Conservation (phyloP, 2,797 vertebrate genomes). For the Diceros bicornis region DNA sequence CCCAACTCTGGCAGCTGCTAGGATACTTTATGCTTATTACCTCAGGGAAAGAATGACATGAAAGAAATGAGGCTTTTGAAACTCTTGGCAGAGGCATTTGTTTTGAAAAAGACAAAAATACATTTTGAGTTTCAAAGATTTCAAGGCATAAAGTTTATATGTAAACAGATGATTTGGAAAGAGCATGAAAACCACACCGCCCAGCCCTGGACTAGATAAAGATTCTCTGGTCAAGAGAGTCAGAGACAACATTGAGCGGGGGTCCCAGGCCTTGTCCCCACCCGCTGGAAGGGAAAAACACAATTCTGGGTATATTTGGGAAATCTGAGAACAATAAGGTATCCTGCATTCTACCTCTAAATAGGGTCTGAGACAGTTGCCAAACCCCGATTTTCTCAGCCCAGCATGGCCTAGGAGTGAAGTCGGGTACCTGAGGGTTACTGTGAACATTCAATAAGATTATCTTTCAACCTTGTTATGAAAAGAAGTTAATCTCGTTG, state of each 20-base stretch:
- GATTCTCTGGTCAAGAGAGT: neutral
- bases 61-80: conserved; percentile 47
- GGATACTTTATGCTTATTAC: conserved; percentile 13
- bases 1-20: neutral
- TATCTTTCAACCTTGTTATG: too few relatives aligned
- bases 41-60: conserved; percentile 31
- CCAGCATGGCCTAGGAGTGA: too few relatives aligned
- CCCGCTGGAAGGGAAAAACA: neutral
- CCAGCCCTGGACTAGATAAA: neutral
- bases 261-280: rapidly evolving
- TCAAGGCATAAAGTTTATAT: neutral
- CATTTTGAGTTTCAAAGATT: conserved; percentile 57
- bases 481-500: too few relatives aligned
- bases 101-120: conserved; percentile 55
- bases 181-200: neutral
- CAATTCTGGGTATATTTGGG: neutral
- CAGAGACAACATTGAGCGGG: neutral
- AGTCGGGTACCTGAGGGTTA: too few relatives aligned
- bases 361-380: neutral
- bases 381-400: neutral
- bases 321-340: neutral
- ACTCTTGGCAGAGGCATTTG: conserved; percentile 25
- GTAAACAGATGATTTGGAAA: conserved; percentile 35
- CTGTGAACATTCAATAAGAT: too few relatives aligned
- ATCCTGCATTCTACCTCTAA: neutral